Conservation (phyloP, 2,113 vertebrate species). For the Bufo gargarizans region DNA sequence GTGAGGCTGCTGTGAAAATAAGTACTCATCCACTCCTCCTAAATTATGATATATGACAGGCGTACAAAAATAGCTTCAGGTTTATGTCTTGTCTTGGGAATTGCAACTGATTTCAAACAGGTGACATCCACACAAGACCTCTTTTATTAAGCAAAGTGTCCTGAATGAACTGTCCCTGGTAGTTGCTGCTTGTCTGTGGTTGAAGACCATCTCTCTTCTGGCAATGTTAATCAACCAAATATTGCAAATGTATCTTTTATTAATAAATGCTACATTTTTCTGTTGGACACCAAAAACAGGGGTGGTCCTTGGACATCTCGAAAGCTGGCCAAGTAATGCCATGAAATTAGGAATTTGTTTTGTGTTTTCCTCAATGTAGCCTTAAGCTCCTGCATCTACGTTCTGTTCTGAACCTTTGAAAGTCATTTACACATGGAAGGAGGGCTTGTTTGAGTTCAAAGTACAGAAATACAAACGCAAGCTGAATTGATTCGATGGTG, state of each 20-base stretch:
- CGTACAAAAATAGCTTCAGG: neutral
- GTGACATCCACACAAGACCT: neutral
- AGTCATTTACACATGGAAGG: neutral
- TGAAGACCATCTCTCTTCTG: too few relatives aligned
- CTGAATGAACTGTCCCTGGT: neutral
- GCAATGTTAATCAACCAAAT: too few relatives aligned
- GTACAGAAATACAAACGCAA: too few relatives aligned
- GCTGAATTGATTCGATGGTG: too few relatives aligned
- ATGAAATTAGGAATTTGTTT: neutral
- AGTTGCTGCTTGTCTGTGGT: too few relatives aligned
- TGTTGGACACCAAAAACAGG: too few relatives aligned
- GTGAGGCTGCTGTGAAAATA: slow-evolving; percentile 4
- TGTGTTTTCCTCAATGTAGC: neutral
- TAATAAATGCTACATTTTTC: too few relatives aligned
- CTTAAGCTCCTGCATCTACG: neutral
- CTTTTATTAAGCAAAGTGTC: neutral
- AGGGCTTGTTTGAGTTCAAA: neutral
- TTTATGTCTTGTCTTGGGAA: neutral
- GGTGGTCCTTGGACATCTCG: too few relatives aligned
- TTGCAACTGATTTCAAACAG: neutral
- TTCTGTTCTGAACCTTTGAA: neutral
- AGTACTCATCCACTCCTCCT: neutral
- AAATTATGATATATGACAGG: slow-evolving; percentile 2
- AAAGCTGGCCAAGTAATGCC: too few relatives aligned
- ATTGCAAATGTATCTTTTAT: too few relatives aligned